phyloP scores from a whole-genome alignment of 1,140 invertebrate species.

The Bombus ignitus region DNA sequence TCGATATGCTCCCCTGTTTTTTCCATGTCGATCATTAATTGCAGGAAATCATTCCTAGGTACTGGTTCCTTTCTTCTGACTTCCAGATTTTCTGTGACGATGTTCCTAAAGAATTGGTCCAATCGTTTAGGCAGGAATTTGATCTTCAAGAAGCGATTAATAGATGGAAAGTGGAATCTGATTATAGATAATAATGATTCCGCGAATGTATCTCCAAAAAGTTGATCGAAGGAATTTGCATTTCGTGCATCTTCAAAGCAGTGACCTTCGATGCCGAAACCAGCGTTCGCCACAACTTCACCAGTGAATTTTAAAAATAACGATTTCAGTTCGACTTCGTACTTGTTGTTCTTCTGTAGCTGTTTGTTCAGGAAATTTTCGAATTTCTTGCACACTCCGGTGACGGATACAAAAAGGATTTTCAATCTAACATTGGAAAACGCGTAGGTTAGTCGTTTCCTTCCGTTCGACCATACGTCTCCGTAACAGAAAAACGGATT shows the following conservation, averaged over 20 bases:
- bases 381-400: conserved; percentile 51
- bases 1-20: conserved; percentile 57
- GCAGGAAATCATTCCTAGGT: conserved; percentile 65
- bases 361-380: conserved; percentile 39
- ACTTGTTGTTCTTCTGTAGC: conserved; percentile 1
- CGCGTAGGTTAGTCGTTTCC: conserved; percentile 48
- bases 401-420: conserved; percentile 17
- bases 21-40: conserved; percentile 57
- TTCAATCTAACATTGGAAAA: conserved; percentile 63
- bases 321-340: conserved; percentile 73
- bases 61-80: conserved; percentile 12
- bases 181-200: not conserved
- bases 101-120: conserved; percentile 52
- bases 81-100: conserved; percentile 35
- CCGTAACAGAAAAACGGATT: conserved; percentile 73
- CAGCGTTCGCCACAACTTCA: conserved; percentile 82
- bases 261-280: conserved; percentile 78
- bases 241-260: conserved; percentile 54
- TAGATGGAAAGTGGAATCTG: not conserved
- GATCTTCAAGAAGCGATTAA: conserved; percentile 7
- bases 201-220: conserved; percentile 60
- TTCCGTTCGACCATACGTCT: conserved; percentile 54
- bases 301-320: conserved; percentile 79
- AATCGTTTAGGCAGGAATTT: conserved; percentile 26
- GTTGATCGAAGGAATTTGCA: conserved; percentile 33